Base-by-base conservation (phyloP, 2,113 vertebrate genomes). In the Coryphaenoides rupestris region DNA sequence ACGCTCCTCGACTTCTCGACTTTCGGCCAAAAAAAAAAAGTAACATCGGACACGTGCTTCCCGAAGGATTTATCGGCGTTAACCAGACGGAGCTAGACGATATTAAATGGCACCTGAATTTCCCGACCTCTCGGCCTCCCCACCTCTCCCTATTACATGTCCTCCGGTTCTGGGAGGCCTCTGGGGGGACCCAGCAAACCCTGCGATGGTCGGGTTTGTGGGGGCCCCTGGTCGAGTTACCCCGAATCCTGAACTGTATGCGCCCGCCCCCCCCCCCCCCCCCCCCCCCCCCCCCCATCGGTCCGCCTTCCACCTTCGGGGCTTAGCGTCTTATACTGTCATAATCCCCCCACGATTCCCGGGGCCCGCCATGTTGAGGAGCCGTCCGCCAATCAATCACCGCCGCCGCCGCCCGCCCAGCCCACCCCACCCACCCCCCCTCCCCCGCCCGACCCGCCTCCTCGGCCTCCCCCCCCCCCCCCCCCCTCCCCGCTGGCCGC, bases 271-370 rank as follows among this genome's bases (percentile, higher is more conserved):
- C 88, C n/a, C n/a, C n/a, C n/a, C n/a, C n/a, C n/a, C n/a, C n/a
- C n/a, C n/a, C n/a, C n/a, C n/a, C n/a, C n/a, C n/a, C n/a, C n/a
- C n/a, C n/a, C n/a, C n/a, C n/a, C n/a, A n/a, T n/a, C n/a, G n/a
- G 81, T 88, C 87, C 84, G 78, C 79, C 84, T 70, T 17, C 23
- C n/a, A 55, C 47, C 17, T n/a, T n/a, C 61, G 76, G 83, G 88
- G 83, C 90, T 87, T 92, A 91, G 90, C 90, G 90, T 93, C 92
- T 93, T 92, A 80, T 92, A 91, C n/a, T 90, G 87, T 92, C 89
- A 90, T 92, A 90, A 92, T 92, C 91, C 89, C 76, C 77, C 91
- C 89, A 75, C 77, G 66, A 73, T 82, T 78, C 66, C 72, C 74
- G 33, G 33, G 33, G n/a, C n/a, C n/a, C 57, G 72, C 72, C 73